Evolutionary conservation across 2,888 invertebrate genomes (phyloP), one percentile per base, ranked within the genome.

Genomic region (Empis livida): DNA sequence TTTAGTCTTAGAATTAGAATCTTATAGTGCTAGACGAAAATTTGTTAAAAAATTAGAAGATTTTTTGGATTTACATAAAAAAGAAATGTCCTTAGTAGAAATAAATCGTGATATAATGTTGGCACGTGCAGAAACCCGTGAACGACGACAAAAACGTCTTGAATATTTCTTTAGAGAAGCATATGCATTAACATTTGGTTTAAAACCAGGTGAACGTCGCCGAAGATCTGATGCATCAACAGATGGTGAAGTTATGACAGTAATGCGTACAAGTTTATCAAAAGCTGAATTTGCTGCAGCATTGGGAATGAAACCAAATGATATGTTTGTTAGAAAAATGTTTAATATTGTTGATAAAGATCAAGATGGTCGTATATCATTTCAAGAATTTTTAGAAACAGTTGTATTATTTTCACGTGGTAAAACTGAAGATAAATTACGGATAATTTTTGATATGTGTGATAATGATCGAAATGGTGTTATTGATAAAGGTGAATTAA

Each of bases 141-240:
- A 94, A 61, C 75, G 94, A 9, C 71, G 95, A n/a, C 93, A 95
- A 64, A 84, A 87, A 59, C 83, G 90, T 55, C 67, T 96, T 46
- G 95, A 95, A 64, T 86, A 93, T 72, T 96, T 96, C 74, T 96
- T 96, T 71, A 76, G 95, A 51, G 94, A 95, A 71, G 95, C 94
- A 0, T 95, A 95, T 60, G 91, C 93, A 0, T 73, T 94, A 50
- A 93, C 93, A 0, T 93, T 94, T 63, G 93, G 93, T 1, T 68
- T 93, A 6, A 72, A 68, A 43, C 92, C 92, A 0, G 92, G 92
- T 0, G 92, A 93, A 63, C 79, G 86, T 51, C 70, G 86, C 43
- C 73, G 84, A 50, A 73, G 83, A 49, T 81, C 82, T 2, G 83
- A 84, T 61, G 80, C 82, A 48, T 80, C 79, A 44, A 72, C 73